These are phyloP conservation scores for Carassius auratus DNA, from an alignment of 2,113 vertebrate genomes.

Conservation along the genomic window DNA sequence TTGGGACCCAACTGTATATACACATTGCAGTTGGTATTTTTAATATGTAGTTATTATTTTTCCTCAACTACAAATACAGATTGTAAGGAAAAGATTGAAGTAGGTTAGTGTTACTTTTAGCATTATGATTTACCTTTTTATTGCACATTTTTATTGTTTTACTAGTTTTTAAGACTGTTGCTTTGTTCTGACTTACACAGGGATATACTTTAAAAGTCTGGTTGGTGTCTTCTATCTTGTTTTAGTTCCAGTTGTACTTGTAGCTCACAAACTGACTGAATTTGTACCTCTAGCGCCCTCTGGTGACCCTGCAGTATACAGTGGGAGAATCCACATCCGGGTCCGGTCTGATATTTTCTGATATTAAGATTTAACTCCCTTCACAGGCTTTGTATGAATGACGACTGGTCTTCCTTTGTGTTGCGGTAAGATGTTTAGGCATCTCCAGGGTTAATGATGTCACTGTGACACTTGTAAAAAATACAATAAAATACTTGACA, in stretches of 20 bases:
- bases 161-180: background rate
- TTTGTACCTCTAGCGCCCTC: slow-evolving; percentile 3
- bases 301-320: background rate
- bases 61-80: background rate
- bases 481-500: background rate
- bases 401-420: background rate
- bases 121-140: background rate
- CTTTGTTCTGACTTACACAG: background rate
- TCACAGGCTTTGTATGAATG: background rate
- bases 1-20: background rate
- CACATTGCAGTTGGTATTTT: background rate
- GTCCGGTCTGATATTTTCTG: background rate
- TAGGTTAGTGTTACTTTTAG: background rate
- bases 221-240: background rate
- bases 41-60: background rate
- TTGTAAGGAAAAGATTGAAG: background rate
- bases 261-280: background rate
- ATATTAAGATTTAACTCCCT: background rate
- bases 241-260: background rate
- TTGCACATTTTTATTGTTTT: background rate
- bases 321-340: background rate
- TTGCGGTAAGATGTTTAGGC: too few relatives aligned
- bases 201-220: background rate
- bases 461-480: background rate
- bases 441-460: background rate